These are phyloP conservation scores for Oncorhynchus mykiss DNA, from an alignment of 2,113 vertebrate genomes.

Conservation along the genomic window DNA sequence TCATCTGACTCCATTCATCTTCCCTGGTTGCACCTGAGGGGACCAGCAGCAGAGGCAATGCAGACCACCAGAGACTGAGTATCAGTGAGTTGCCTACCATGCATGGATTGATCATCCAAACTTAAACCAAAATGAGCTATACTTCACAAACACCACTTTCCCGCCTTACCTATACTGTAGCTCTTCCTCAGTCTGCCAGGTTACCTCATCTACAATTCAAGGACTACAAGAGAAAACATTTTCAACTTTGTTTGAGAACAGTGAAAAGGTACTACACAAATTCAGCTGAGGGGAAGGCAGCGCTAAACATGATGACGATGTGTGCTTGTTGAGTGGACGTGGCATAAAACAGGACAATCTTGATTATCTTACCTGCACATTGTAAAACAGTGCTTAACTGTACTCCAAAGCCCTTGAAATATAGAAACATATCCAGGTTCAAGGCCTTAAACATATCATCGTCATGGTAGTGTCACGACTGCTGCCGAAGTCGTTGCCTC, in stretches of 20 bases:
- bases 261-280: constrained; percentile 14
- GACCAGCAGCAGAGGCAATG: constrained; percentile 37
- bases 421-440: neutral
- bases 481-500: too few relatives aligned
- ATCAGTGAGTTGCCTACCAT: constrained; percentile 31
- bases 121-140: constrained; percentile 52
- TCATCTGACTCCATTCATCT: constrained; percentile 56
- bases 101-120: constrained; percentile 57
- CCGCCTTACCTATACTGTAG: constrained; percentile 42
- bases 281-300: neutral
- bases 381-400: neutral
- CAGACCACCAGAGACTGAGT: constrained; percentile 39
- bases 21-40: constrained; percentile 32
- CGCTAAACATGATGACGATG: too few relatives aligned
- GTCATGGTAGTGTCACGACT: too few relatives aligned
- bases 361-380: neutral
- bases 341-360: neutral
- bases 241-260: constrained; percentile 34
- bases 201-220: constrained; percentile 42
- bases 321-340: neutral
- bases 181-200: constrained; percentile 39
- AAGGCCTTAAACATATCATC: neutral
- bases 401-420: too few relatives aligned
- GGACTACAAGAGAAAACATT: constrained; percentile 26
- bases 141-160: constrained; percentile 35